These are phyloP conservation scores for Coregonus sp. DNA, from an alignment of 2,797 vertebrate genomes.

Conservation along the genomic window DNA sequence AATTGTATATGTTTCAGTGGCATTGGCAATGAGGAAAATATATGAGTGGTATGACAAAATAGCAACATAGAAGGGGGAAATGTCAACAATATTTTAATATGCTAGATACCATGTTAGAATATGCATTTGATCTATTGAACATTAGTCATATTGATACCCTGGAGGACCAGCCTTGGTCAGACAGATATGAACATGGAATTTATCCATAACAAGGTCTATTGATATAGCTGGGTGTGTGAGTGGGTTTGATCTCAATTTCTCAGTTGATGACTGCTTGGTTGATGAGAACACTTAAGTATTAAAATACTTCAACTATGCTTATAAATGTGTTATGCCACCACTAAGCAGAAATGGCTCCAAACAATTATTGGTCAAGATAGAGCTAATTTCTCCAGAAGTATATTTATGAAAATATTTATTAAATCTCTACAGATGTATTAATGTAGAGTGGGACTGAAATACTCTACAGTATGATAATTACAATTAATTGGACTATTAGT, in stretches of 20 bases:
- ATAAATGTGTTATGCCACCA: background rate
- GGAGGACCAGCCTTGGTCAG: background rate
- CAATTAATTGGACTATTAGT: background rate
- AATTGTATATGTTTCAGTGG: conserved; percentile 15
- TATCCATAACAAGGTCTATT: background rate
- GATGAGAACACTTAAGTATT: background rate
- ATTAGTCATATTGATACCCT: background rate
- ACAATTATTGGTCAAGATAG: background rate
- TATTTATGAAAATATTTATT: background rate
- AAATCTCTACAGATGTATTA: background rate
- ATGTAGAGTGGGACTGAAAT: background rate
- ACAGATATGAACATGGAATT: background rate
- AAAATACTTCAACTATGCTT: background rate
- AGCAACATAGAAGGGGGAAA: background rate
- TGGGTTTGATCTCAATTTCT: background rate
- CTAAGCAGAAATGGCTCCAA: background rate
- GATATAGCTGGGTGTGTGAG: background rate
- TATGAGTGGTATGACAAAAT: background rate
- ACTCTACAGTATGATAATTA: background rate
- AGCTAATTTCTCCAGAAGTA: background rate
- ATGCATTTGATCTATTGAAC: background rate
- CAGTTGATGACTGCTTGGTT: background rate
- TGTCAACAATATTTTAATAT: background rate
- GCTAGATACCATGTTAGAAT: background rate
- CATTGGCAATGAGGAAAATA: background rate